Base-by-base conservation (phyloP, 1,140 invertebrate species). In the Zaprionus africanus region DNA sequence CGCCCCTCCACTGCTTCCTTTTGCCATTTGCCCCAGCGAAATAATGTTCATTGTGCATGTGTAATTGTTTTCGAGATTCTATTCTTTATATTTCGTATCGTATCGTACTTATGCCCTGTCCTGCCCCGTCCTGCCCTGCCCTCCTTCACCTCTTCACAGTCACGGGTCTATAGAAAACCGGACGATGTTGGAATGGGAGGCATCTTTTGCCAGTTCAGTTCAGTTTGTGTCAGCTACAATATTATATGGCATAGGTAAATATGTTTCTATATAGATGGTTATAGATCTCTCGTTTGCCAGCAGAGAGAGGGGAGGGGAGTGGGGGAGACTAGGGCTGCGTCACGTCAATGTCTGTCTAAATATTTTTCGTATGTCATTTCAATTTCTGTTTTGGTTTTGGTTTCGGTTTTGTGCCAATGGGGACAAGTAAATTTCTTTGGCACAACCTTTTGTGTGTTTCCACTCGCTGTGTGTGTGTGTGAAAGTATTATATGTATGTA, bases 1-100 rank as follows among this genome's bases (percentile, higher is more conserved):
- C 28, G 2, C 34, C 6, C 9, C 9, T 0, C 24, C 53, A 0
- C 12, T 12, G 46, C 19, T 31, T 49, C n/a, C 34, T 24, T 59
- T 28, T 41, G 22, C 65, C 46, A 53, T 62, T 53, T 43, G 31
- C 7, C 58, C 58, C 59, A 28, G 60, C 60, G 64, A 81, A 87
- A 87, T 86, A 88, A 88, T 87, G 79, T 79, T 80, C 71, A 70
- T 70, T 64, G 75, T 74, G 76, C 76, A 82, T 82, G 71, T 86
- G 80, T 82, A 87, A 88, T 86, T 87, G 80, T 85, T 87, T 76
- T 82, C 59, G 53, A 66, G 62, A 80, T 79, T 81, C 41, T 51
- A 71, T 62, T 70, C 49, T 63, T 34, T 63, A 68, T 59, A 66
- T 41, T 67, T 26, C 46, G 17, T 60, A 60, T 60, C 5, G 22